Conservation (phyloP, 2,797 vertebrate genomes). For the Smutsia temminckii region DNA sequence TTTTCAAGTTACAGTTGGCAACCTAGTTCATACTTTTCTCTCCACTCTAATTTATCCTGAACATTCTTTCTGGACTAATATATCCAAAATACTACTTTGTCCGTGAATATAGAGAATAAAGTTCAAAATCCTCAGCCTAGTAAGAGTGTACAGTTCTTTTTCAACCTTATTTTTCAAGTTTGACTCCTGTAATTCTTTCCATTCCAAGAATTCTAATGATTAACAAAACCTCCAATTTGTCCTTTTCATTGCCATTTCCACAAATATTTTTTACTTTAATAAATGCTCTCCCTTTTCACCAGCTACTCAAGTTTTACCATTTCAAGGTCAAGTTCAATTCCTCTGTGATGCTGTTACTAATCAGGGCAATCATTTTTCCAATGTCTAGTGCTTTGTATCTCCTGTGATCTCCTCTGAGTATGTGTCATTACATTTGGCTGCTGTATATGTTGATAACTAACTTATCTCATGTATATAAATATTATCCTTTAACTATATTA, state of each 20-base stretch:
- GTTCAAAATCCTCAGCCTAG: not conserved
- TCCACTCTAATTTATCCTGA: not conserved
- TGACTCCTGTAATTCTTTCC: not conserved
- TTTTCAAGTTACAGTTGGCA: not conserved
- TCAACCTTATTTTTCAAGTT: not conserved
- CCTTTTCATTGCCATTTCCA: not conserved
- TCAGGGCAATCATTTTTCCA: not conserved
- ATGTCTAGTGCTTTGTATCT: not conserved
- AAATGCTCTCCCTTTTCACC: not conserved
- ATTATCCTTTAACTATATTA: not conserved
- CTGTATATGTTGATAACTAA: not conserved
- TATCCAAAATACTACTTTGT: not conserved
- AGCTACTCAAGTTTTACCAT: not conserved
- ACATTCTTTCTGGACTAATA: constrained; percentile 1
- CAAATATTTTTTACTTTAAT: not conserved
- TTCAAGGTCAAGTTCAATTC: not conserved
- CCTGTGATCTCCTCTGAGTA: not conserved
- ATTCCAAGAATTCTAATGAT: not conserved
- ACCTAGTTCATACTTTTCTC: not conserved
- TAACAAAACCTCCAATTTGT: not conserved
- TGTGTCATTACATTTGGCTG: not conserved
- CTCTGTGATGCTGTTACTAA: not conserved
- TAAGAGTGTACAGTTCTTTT: not conserved
- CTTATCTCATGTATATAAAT: not conserved
- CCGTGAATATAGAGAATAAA: not conserved